A percentile compares a stretch with the other conserved stretches of the same genome.
Evolutionary conservation across 1,140 invertebrate species (phyloP).

Genomic region (Drosophila quadrilineata): DNA sequence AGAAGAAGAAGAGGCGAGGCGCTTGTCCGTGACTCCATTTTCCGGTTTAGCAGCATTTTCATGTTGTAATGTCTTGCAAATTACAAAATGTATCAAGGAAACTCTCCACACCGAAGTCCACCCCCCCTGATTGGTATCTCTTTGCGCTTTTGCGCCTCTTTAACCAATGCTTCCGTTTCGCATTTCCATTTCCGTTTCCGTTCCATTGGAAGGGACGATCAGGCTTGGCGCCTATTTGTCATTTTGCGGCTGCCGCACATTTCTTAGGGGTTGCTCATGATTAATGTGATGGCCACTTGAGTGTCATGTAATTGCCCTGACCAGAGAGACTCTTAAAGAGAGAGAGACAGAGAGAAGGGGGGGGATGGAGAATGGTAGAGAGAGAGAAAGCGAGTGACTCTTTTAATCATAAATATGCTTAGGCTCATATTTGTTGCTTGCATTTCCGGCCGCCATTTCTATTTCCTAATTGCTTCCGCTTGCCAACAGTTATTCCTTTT

Average conservation of each 20-base stretch:
- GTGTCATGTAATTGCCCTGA: conserved; percentile 29
- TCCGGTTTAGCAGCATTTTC: conserved; percentile 4
- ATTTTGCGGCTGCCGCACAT: too few relatives aligned
- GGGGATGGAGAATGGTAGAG: too few relatives aligned
- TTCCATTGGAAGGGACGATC: too few relatives aligned
- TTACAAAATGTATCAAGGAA: conserved; percentile 36
- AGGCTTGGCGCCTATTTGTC: not conserved
- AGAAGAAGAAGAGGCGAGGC: not conserved
- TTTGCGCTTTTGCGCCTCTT: not conserved
- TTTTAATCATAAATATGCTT: not conserved
- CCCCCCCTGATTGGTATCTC: conserved; percentile 18
- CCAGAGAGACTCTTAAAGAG: conserved; percentile 18
- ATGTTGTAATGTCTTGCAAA: conserved; percentile 37
- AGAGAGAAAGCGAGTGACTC: too few relatives aligned
- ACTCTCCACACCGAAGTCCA: conserved; percentile 31
- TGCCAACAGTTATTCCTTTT: conserved; percentile 3
- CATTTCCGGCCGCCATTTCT: conserved; percentile 24
- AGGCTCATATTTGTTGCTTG: not conserved
- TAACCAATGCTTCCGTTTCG: not conserved
- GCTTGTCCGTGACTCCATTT: not conserved
- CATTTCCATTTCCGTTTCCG: conserved; percentile 17
- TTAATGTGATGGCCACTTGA: conserved; percentile 30
- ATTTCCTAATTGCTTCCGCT: conserved; percentile 35
- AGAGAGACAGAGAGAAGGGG: too few relatives aligned
- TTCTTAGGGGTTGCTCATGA: too few relatives aligned